Conservation (phyloP, 2,113 vertebrate species). For the Alaudala cheleensis region DNA sequence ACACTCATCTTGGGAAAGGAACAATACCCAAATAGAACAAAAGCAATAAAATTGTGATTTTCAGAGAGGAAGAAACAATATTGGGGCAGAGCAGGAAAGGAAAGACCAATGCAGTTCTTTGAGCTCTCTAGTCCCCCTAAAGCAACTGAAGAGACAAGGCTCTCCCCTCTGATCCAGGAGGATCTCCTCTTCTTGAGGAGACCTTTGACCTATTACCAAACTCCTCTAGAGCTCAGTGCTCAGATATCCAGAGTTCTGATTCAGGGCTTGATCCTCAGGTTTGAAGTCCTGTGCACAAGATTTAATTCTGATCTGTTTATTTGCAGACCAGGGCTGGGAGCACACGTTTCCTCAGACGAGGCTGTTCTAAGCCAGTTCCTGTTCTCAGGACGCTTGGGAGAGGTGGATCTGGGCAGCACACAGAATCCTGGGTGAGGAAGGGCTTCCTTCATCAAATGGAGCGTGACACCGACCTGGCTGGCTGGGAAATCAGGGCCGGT, state of each 20-base stretch:
- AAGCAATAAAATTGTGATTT: background rate
- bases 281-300: background rate
- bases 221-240: background rate
- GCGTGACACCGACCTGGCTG: rapidly evolving
- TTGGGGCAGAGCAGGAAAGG: background rate
- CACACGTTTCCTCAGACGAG: rapidly evolving
- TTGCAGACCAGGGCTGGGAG: background rate
- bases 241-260: background rate
- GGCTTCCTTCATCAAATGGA: background rate
- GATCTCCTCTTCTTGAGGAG: background rate
- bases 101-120: background rate
- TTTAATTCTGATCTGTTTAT: background rate
- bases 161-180: background rate
- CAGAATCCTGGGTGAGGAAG: background rate
- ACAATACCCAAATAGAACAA: background rate
- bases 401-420: background rate
- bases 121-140: background rate
- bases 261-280: background rate
- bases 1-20: background rate
- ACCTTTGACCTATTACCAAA: background rate
- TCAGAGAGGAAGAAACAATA: background rate
- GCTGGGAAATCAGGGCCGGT: background rate
- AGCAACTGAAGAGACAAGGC: background rate
- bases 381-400: background rate
- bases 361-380: rapidly evolving